A percentile compares a stretch with the other conserved stretches of the same genome.
phyloP scores from a whole-genome alignment of 2,113 vertebrate species.

The Neolamprologus sp. region DNA sequence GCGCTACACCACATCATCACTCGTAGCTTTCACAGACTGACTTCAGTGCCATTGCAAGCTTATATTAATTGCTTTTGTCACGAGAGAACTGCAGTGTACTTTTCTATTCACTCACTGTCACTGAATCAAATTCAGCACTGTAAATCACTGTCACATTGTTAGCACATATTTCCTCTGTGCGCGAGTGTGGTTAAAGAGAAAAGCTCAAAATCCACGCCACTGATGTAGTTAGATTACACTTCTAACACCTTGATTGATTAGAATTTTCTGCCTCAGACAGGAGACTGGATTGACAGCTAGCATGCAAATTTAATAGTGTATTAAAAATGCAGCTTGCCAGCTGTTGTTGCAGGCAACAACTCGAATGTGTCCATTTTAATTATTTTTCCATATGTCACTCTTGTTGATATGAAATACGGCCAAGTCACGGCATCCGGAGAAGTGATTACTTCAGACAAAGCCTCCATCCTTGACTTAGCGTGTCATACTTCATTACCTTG shows the following conservation, averaged over 20 bases:
- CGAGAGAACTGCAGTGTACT: constrained; percentile 11
- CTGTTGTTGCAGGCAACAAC: constrained; percentile 20
- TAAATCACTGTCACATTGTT: constrained; percentile 52
- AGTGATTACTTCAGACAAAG: constrained; percentile 63
- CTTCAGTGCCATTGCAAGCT: not conserved
- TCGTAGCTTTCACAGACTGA: not conserved
- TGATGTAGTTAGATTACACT: constrained; percentile 6
- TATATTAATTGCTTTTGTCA: constrained; percentile 52
- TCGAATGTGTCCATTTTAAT: constrained; percentile 51
- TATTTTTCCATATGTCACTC: constrained; percentile 56
- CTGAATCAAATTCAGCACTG: not conserved
- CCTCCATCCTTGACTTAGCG: constrained; percentile 43
- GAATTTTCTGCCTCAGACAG: constrained; percentile 1
- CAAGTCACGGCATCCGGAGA: constrained; percentile 25
- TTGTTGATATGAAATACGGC: constrained; percentile 48
- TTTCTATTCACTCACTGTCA: constrained; percentile 41
- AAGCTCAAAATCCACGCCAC: not conserved
- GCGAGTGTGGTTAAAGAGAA: not conserved
- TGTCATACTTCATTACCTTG: constrained; percentile 52
- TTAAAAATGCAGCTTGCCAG: constrained; percentile 34
- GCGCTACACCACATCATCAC: not conserved
- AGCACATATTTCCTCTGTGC: not conserved
- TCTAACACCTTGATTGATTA: constrained; percentile 33
- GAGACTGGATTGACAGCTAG: constrained; percentile 39
- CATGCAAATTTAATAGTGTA: constrained; percentile 34